These are phyloP conservation scores for Tridacna crocea DNA, from an alignment of 2,888 invertebrate genomes.

Conservation along the genomic window DNA sequence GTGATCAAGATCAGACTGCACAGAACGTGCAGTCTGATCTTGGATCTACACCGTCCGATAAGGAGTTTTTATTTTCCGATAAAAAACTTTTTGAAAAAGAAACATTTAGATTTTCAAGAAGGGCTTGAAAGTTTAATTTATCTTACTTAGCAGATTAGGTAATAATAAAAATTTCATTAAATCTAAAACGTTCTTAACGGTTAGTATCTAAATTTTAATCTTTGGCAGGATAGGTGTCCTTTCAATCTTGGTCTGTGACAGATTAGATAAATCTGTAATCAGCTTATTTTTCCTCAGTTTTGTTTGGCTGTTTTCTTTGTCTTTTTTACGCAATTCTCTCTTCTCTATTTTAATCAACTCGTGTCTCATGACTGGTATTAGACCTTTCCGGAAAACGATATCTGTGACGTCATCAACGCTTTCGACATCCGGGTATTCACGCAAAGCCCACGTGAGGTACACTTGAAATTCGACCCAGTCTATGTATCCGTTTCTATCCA, in stretches of 20 bases:
- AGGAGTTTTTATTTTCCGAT: no score
- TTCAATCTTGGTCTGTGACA: background rate
- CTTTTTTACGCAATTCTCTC: background rate
- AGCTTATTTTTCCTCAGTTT: background rate
- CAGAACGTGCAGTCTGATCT: no score
- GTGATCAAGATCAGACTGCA: no score
- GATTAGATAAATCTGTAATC: background rate
- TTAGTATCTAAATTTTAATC: background rate
- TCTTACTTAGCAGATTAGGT: no score
- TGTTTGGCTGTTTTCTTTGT: background rate
- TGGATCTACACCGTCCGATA: no score
- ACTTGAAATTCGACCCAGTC: background rate
- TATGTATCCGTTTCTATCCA: background rate
- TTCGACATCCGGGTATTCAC: background rate
- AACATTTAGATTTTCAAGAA: no score
- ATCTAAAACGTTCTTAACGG: no score
- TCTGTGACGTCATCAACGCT: slow-evolving; percentile 7
- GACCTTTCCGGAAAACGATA: background rate
- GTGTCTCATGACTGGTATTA: slow-evolving; percentile 33
- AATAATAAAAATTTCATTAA: no score
- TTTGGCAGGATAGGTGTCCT: background rate
- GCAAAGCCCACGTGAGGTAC: background rate
- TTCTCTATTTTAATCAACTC: background rate
- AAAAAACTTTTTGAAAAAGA: no score
- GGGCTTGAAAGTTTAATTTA: no score